A percentile compares a stretch with the other conserved stretches of the same genome.
Conservation (phyloP, 2,797 vertebrate genomes). For the Neosilurus hyrtlii region DNA sequence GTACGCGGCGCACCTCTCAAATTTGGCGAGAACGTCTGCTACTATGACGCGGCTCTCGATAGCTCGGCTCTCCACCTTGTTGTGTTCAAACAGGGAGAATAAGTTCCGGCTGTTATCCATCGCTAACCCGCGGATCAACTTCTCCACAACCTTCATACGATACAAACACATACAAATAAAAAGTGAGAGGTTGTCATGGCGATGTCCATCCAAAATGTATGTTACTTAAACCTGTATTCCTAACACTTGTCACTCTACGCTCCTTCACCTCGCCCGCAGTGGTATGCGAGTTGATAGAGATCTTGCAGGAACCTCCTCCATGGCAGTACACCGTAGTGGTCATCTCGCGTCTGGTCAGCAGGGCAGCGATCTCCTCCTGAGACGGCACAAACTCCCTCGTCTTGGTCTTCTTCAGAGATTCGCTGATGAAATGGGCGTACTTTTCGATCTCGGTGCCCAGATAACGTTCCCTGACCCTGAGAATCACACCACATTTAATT, state of each 20-base stretch:
- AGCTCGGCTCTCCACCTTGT: slow-evolving; percentile 79
- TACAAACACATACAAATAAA: background rate
- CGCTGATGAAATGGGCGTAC: slow-evolving; percentile 82
- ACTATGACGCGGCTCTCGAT: slow-evolving; percentile 89
- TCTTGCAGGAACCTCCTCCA: slow-evolving; percentile 92
- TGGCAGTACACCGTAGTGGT: slow-evolving; percentile 91
- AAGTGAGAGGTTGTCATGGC: background rate
- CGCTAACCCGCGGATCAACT: slow-evolving; percentile 87
- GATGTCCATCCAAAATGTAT: background rate
- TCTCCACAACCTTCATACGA: slow-evolving; percentile 82
- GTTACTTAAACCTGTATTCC: too few relatives aligned
- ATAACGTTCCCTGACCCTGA: slow-evolving; percentile 84
- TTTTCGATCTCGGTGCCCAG: slow-evolving; percentile 84
- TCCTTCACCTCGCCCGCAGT: slow-evolving; percentile 86
- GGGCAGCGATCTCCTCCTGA: slow-evolving; percentile 89
- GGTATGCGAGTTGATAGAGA: slow-evolving; percentile 93
- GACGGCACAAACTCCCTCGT: slow-evolving; percentile 88
- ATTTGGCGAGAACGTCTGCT: slow-evolving; percentile 90
- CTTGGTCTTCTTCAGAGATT: slow-evolving; percentile 90
- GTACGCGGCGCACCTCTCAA: slow-evolving; percentile 77
- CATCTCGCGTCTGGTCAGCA: slow-evolving; percentile 89
- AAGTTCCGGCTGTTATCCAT: slow-evolving; percentile 93
- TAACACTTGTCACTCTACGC: too few relatives aligned
- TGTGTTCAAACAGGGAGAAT: slow-evolving; percentile 91
- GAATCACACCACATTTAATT: slow-evolving; percentile 8